phyloP scores from a whole-genome alignment of 2,888 invertebrate species.

The Lumbricus terrestris region DNA sequence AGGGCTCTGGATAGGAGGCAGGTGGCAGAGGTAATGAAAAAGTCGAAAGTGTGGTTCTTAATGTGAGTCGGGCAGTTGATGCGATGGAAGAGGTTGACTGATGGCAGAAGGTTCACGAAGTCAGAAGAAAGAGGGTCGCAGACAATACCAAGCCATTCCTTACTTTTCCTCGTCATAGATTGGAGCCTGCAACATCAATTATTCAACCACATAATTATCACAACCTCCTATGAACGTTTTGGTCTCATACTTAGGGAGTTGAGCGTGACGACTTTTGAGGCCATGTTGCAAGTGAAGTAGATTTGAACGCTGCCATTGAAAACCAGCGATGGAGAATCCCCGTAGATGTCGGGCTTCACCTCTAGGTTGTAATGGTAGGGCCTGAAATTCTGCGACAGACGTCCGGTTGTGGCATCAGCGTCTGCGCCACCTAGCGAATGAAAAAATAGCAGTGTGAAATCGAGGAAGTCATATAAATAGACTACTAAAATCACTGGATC shows the following conservation, averaged over 20 bases:
- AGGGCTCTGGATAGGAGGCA: too few species aligned
- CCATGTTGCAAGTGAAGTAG: not conserved
- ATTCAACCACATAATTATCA: not conserved
- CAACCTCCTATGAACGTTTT: not conserved
- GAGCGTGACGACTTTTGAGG: conserved; percentile 16
- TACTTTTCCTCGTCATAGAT: not conserved
- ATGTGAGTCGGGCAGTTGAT: too few species aligned
- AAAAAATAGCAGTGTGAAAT: not conserved
- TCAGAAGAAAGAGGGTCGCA: too few species aligned
- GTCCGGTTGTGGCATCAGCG: not conserved
- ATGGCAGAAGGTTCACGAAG: too few species aligned
- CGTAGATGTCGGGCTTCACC: conserved; percentile 23
- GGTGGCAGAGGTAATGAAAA: too few species aligned
- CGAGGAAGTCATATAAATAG: too few species aligned
- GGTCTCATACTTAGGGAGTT: not conserved
- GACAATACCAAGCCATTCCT: not conserved
- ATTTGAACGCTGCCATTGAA: conserved; percentile 25
- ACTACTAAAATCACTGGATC: too few species aligned
- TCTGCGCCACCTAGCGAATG: not conserved
- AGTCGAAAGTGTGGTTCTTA: too few species aligned
- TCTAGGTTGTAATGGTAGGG: conserved; percentile 23
- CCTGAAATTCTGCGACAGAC: conserved; percentile 11
- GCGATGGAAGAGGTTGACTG: too few species aligned
- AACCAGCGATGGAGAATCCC: conserved; percentile 17
- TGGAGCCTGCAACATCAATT: not conserved